Percentiles rank a stretch among this genome's conserved stretches.
These are phyloP conservation scores for Fundulus diaphanus DNA, from an alignment of 2,797 vertebrate species.

Conservation along the genomic window DNA sequence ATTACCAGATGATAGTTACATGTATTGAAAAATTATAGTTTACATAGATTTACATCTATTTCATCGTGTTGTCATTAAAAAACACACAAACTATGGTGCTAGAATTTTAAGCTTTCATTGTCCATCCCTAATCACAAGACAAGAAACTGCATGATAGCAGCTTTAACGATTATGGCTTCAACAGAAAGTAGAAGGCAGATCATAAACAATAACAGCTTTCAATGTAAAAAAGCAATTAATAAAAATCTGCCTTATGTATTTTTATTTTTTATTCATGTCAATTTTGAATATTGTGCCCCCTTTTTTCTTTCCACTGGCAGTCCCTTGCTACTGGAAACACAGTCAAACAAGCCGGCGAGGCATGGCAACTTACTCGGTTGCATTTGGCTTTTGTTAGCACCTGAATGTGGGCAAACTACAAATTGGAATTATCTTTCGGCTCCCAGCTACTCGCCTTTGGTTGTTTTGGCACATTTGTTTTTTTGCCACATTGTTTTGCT, in stretches of 20 bases:
- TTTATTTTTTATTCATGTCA: slow-evolving; percentile 9
- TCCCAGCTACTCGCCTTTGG: slow-evolving; percentile 54
- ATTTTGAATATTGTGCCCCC: slow-evolving; percentile 9
- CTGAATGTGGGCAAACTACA: slow-evolving; percentile 54
- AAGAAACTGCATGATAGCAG: not conserved
- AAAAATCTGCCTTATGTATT: slow-evolving; percentile 6
- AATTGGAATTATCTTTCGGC: slow-evolving; percentile 65
- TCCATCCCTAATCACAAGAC: not conserved
- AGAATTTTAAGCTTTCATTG: not conserved
- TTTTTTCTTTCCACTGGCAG: slow-evolving; percentile 31
- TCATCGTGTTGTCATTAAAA: not conserved
- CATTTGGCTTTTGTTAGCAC: slow-evolving; percentile 48
- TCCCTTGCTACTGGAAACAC: slow-evolving; percentile 26
- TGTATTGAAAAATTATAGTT: no score
- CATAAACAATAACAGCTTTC: not conserved
- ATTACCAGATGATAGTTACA: no score
- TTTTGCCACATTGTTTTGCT: no score
- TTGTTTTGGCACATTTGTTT: slow-evolving; percentile 54
- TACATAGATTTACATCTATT: no score
- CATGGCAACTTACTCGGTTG: slow-evolving; percentile 28
- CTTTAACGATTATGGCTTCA: not conserved
- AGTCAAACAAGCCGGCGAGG: slow-evolving; percentile 37
- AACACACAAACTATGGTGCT: not conserved
- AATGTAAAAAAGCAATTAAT: not conserved
- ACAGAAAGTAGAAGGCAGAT: not conserved